These are phyloP conservation scores for Lasiurus borealis DNA, from an alignment of 2,113 vertebrate species.

Conservation along the genomic window DNA sequence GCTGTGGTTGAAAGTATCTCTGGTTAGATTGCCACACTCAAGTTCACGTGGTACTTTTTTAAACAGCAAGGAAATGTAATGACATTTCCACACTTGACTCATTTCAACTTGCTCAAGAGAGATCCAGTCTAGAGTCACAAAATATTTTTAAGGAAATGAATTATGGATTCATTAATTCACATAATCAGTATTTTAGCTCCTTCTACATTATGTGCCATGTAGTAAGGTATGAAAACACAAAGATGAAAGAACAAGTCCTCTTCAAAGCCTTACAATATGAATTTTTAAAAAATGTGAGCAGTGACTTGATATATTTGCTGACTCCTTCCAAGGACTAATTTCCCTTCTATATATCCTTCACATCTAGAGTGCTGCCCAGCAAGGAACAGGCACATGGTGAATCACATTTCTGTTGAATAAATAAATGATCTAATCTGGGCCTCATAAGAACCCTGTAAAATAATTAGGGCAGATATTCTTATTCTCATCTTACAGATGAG, in stretches of 20 bases:
- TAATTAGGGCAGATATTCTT: neutral
- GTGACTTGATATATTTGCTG: neutral
- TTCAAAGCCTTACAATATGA: neutral
- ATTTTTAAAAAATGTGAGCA: neutral
- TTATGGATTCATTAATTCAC: neutral
- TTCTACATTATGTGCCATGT: neutral
- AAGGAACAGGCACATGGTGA: neutral
- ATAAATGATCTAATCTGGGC: neutral
- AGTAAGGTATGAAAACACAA: neutral
- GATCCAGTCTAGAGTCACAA: neutral
- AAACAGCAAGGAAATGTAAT: neutral
- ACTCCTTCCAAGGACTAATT: neutral
- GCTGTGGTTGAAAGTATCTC: neutral
- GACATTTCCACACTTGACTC: neutral
- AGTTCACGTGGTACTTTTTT: neutral
- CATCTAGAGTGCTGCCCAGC: neutral
- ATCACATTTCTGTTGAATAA: neutral
- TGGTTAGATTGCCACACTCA: neutral
- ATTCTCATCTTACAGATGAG: neutral
- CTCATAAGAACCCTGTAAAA: neutral
- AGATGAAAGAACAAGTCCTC: neutral
- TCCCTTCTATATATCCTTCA: neutral
- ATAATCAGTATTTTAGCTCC: neutral
- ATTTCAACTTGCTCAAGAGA: neutral
- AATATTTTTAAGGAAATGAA: constrained; percentile 6